phyloP scores from a whole-genome alignment of 2,113 vertebrate species.

The Microcebus murinus region DNA sequence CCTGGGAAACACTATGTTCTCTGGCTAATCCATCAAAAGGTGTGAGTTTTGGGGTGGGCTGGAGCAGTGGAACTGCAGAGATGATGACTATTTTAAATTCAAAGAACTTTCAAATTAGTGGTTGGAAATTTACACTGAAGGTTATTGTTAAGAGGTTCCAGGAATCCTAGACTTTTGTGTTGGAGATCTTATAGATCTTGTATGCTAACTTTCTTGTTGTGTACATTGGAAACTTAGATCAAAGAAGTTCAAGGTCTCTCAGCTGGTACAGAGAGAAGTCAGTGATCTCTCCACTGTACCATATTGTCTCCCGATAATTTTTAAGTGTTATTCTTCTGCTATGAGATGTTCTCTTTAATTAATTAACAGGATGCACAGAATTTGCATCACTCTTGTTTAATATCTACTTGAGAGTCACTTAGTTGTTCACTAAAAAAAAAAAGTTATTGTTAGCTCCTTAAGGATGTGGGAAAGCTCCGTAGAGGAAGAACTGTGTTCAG shows the following conservation, averaged over 20 bases:
- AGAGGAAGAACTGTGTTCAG: background rate
- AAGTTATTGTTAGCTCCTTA: background rate
- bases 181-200: background rate
- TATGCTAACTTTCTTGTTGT: background rate
- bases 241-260: background rate
- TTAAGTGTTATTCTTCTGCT: background rate
- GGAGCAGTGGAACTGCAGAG: background rate
- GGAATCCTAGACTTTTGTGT: background rate
- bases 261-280: too few species aligned
- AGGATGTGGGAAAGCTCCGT: background rate
- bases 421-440: background rate
- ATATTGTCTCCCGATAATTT: background rate
- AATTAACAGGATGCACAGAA: background rate
- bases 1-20: background rate
- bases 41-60: background rate
- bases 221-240: background rate
- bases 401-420: background rate
- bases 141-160: background rate
- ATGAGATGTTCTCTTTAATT: background rate
- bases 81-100: conserved; percentile 9
- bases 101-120: conserved; percentile 15
- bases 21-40: background rate
- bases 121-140: background rate
- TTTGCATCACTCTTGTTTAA: background rate
- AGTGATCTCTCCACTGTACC: background rate